Evolutionary conservation across 2,888 invertebrate genomes (phyloP), one percentile per base, ranked within the genome.

Genomic region (Mechanitis mazaeus): DNA sequence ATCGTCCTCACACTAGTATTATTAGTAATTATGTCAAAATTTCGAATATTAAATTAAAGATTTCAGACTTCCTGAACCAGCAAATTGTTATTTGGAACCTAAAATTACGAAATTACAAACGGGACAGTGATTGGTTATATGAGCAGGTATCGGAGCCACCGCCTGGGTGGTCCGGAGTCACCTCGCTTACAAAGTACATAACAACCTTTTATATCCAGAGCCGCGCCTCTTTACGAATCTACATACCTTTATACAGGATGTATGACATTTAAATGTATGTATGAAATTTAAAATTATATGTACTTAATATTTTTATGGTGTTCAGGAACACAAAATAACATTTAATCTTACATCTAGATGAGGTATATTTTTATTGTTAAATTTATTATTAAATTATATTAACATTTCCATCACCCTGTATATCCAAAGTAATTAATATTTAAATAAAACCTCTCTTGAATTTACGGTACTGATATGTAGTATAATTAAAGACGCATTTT

Each of bases 111-210:
- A 85, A 86, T 85, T 86, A 80, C 78, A 79, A 75, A 76, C 61
- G 56, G 56, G 59, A 61, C 47, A 55, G 45, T 58, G 56, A 61
- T 58, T 59, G 60, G 60, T 50, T 61, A 59, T 61, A 61, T 66
- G 64, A 45, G 45, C 68, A 68, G 67, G 20, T 68, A 56, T 60
- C 62, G 67, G 57, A 67, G 67, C 67, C 72, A 68, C 85, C 70
- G 75, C 84, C 71, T 89, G 90, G 89, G 90, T 89, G 90, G 90
- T 90, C 90, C 76, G 70, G 76, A 80, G 79, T 84, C 81, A 78
- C 74, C 75, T 79, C 79, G 74, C 82, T 83, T 84, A 83, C 76
- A 75, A 77, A 77, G 78, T 80, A 84, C 71, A 83, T 83, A 84
- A 77, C 69, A 64, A 65, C 20, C 70, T 71, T 72, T 70, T 72